Evolutionary conservation across 2,888 invertebrate species (phyloP), one percentile per base, ranked within the genome.

Genomic region (Apantesis nais): DNA sequence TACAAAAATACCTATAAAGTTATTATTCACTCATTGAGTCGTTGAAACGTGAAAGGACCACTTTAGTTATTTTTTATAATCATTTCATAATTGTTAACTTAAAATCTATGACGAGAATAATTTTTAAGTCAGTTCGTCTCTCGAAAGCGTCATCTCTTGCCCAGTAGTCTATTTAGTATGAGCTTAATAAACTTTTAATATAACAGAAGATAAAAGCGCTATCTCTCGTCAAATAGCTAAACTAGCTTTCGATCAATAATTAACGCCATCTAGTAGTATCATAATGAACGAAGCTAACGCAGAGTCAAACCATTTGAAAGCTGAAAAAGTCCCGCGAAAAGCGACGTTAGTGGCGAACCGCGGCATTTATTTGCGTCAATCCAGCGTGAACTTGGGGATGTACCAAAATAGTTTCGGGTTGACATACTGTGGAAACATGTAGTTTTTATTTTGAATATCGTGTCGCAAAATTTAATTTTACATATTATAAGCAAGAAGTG

Each of bases 351-450:
- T 77, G 83, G 75, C 74, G 68, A 77, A 81, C 81, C 78, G 83
- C 78, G 79, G 80, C 82, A 82, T 82, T 81, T 85, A 85, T 88
- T 87, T 89, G 85, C 86, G 85, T 83, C 85, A 75, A 86, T 88
- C 89, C 89, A 88, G 88, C 90, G 91, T 93, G 94, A 94, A 93
- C 94, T 94, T 94, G 93, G 90, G 79, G 86, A 83, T 82, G 90
- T 81, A 90, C 92, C 82, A 90, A 94, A 95, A 95, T 94, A 94
- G 94, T 93, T 88, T 78, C 69, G 86, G 90, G 91, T 94, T 94
- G 94, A 94, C 94, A 94, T 92, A 93, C 89, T 90, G 89, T 87
- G 85, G 91, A 90, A 94, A 90, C 92, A 94, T 95, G 94, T 94
- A 94, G 95, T 90, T 92, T 92, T 92, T 93, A 92, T 92, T 92